phyloP scores from a whole-genome alignment of 2,888 invertebrate genomes.

The Cerastoderma edule region DNA sequence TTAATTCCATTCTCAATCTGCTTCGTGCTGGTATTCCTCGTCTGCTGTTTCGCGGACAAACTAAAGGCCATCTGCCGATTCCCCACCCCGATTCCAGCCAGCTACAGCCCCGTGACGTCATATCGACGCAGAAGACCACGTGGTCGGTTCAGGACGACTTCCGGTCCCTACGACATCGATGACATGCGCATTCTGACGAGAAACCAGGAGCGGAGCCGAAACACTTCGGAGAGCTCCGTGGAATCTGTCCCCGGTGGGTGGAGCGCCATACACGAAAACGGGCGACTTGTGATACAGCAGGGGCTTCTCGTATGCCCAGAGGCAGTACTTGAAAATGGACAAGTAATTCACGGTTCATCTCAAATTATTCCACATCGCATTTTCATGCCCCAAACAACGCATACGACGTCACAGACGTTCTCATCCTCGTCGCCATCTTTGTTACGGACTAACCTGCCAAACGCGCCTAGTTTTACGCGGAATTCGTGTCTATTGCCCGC shows the following conservation, averaged over 20 bases:
- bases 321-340: slow-evolving; percentile 1
- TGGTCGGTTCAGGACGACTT: background rate
- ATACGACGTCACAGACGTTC: background rate
- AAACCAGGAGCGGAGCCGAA: slow-evolving; percentile 46
- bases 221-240: slow-evolving; percentile 53
- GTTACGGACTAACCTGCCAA: background rate
- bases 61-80: slow-evolving; percentile 65
- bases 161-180: background rate
- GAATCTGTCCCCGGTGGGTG: slow-evolving; percentile 14
- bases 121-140: slow-evolving; percentile 17
- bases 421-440: slow-evolving; percentile 2
- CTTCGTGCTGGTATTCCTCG: slow-evolving; percentile 62
- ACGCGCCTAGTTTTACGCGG: background rate
- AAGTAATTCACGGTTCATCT: background rate
- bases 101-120: slow-evolving; percentile 40
- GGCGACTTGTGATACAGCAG: background rate
- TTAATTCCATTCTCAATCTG: slow-evolving; percentile 66
- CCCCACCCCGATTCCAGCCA: slow-evolving; percentile 59
- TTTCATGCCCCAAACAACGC: background rate
- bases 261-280: background rate
- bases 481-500: slow-evolving; percentile 3
- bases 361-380: slow-evolving; percentile 12
- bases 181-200: slow-evolving; percentile 34
- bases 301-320: slow-evolving; percentile 23
- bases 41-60: slow-evolving; percentile 68